A percentile compares a stretch with the other conserved stretches of the same genome.
These are phyloP conservation scores for Epizoanthus fatuus DNA, from an alignment of 92 coral and sea anemone genomes.

Conservation along the genomic window DNA sequence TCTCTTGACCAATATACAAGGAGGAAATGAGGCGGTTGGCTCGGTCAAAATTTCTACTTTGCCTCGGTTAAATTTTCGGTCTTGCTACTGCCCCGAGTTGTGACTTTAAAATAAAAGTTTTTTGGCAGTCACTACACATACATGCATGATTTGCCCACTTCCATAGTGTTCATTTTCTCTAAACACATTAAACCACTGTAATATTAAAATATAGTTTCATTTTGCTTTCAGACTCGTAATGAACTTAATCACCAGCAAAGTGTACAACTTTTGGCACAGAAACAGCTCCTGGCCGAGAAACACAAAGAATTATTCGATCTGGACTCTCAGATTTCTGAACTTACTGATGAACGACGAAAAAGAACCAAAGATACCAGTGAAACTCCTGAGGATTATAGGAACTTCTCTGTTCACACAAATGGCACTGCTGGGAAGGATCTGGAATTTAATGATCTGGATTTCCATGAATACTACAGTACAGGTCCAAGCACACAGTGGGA, in stretches of 20 bases:
- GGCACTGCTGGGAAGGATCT: slow-evolving; percentile 12
- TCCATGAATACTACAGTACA: slow-evolving; percentile 11
- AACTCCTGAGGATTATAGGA: neutral
- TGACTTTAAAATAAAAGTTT: too few relatives aligned
- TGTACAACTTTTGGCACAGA: slow-evolving; percentile 87
- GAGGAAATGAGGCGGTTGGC: too few relatives aligned
- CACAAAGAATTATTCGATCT: slow-evolving; percentile 87
- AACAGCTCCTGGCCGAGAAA: slow-evolving; percentile 89
- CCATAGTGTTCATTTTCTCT: too few relatives aligned
- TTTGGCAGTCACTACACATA: too few relatives aligned
- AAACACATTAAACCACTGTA: neutral
- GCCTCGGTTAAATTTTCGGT: too few relatives aligned
- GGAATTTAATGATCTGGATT: neutral
- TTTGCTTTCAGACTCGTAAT: slow-evolving; percentile 70
- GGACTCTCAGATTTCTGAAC: slow-evolving; percentile 81
- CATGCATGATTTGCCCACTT: too few relatives aligned
- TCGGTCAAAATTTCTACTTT: too few relatives aligned
- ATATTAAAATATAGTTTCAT: neutral
- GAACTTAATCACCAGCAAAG: slow-evolving; percentile 92
- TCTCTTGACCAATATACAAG: too few relatives aligned
- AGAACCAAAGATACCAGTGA: slow-evolving; percentile 17
- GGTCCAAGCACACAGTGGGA: slow-evolving; percentile 12
- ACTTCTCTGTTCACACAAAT: neutral
- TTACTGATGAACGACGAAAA: slow-evolving; percentile 63
- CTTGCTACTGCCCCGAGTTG: too few relatives aligned